Base-by-base conservation (phyloP, 2,888 invertebrate genomes). In the Stenchaetothrips biformis region DNA sequence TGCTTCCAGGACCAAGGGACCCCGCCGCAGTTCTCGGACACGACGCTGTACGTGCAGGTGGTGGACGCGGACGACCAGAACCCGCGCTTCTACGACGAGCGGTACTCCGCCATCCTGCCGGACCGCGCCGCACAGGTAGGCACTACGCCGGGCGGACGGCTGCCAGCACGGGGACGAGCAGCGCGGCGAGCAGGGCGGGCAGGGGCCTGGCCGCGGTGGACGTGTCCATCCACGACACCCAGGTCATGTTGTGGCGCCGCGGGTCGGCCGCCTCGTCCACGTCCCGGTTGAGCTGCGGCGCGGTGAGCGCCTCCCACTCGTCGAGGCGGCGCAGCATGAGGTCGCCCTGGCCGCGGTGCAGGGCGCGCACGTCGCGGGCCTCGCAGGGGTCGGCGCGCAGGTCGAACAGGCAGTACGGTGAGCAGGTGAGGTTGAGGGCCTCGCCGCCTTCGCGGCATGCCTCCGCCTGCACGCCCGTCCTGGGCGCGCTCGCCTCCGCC, bases 41-140 rank as follows among this genome's bases (percentile, higher is more conserved):
- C 96, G 0, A 87, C 89, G 48, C 89, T 97, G 6, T 90, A 90
- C 4, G 93, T 97, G 0, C 91, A 92, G 82, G 93, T 96, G 77
- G 91, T 95, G 37, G 96, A 96, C 86, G 95, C 96, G 0, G 96
- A 96, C 85, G 96, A 96, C 87, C 96, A 96, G 88, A 96, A 96
- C 88, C 96, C 96, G 0, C 90, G 90, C 84, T 96, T 96, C 86
- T 85, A 90, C 11, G 90, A 92, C 82, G 94, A 95, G 78, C 91
- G 93, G 82, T 95, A 94, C 85, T 90, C 90, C 77, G 92, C 94
- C 0, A 87, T 90, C 9, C 84, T 96, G 80, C 92, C 94, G 0
- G 89, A 90, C 11, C 89, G 90, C 79, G 89, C 90, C 0, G 87
- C 80, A 16, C 83, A 83, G 82, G 84, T 84, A 82, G 9, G 67